Evolutionary conservation across 2,113 vertebrate genomes (phyloP), one percentile per base, ranked within the genome.

Genomic region (Mesembrinibis cayennensis): DNA sequence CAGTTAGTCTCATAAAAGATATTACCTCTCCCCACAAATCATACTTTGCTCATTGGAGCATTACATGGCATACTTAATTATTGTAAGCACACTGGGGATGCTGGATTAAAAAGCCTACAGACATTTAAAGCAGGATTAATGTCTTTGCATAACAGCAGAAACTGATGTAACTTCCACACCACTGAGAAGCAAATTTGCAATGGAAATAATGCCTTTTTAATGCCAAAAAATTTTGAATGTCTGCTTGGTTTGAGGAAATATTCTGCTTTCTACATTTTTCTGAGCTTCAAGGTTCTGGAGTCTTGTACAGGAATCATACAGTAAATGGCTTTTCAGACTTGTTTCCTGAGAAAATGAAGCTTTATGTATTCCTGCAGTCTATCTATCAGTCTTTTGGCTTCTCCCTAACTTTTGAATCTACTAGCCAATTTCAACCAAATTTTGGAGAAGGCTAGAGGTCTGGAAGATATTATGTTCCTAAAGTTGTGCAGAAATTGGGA

Each of bases 51-150:
- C 73, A 69, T 32, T 87, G 92, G 73, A 92, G 61, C 88, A 56
- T 89, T 92, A 91, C 77, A 82, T 53, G 59, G 80, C 52, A 84
- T 92, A 76, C 83, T 95, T 95, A 92, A 96, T 97, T 97, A 93
- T 76, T 91, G 42, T 89, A 89, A 91, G 83, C 87, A 76, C 89
- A 49, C 81, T 56, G 44, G 80, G 80, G 83, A 93, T 92, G 80
- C 81, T 76, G 95, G 81, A 96, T 97, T 95, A 85, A 84, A 92
- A 95, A 92, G 69, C 53, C 91, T 91, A 69, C 61, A 89, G 73
- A 40, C 63, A 76, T 97, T 91, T 95, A 85, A 95, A 95, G 73
- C n/a, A 94, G 89, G 89, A 96, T 96, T 95, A 89, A 94, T 87
- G 69, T 89, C 89, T 91, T 91, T 72, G 61, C 61, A 44, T 84